These are phyloP conservation scores for Danio jaintianensis DNA, from an alignment of 2,797 vertebrate species.

Conservation along the genomic window DNA sequence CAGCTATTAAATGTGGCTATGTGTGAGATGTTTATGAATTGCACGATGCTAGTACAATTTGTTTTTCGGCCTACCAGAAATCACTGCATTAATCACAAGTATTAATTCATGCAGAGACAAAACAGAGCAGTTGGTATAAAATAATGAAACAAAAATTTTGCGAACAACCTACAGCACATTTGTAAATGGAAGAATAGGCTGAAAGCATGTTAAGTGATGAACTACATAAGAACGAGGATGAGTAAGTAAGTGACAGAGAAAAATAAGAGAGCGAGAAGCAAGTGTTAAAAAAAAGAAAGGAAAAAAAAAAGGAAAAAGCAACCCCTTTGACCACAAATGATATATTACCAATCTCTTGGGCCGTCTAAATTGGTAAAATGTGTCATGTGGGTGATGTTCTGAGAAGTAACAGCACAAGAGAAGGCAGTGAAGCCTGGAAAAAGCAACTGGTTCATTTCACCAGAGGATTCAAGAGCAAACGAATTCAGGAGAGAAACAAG, in stretches of 20 bases:
- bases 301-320: not conserved
- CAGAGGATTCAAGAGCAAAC: slow-evolving; percentile 51
- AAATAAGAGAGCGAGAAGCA: not conserved
- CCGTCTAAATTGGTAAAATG: slow-evolving; percentile 59
- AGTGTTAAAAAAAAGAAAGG: not conserved
- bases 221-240: not conserved
- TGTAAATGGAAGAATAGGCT: not conserved
- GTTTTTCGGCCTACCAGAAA: slow-evolving; percentile 19
- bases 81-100: slow-evolving; percentile 25
- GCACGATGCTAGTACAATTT: slow-evolving; percentile 20
- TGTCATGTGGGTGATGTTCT: slow-evolving; percentile 52
- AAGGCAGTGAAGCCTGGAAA: slow-evolving; percentile 61
- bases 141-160: slow-evolving; percentile 45
- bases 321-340: slow-evolving; percentile 57
- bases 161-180: slow-evolving; percentile 40
- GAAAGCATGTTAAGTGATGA: not conserved
- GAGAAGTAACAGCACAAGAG: slow-evolving; percentile 35
- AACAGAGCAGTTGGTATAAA: slow-evolving; percentile 42
- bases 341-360: slow-evolving; percentile 55
- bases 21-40: slow-evolving; percentile 32
- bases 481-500: slow-evolving; percentile 19
- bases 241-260: slow-evolving; percentile 24
- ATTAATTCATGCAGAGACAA: slow-evolving; percentile 48
- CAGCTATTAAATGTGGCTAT: not conserved
- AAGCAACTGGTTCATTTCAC: slow-evolving; percentile 66